Conservation (phyloP, 2,113 vertebrate species). For the Myiozetetes cayanensis region DNA sequence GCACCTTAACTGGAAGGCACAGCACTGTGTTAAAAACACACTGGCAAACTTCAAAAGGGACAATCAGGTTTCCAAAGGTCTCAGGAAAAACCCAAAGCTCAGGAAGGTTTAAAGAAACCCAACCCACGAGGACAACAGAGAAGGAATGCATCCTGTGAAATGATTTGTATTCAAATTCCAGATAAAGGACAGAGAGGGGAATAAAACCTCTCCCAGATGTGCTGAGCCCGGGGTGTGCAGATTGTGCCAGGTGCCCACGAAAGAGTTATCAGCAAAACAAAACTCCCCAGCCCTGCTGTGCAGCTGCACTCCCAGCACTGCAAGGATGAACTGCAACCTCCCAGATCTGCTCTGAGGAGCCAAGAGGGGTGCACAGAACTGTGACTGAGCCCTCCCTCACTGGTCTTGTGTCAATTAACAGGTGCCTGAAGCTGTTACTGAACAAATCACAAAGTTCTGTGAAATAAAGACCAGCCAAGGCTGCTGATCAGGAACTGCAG, state of each 20-base stretch:
- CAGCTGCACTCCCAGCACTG: neutral
- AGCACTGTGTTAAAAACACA: neutral
- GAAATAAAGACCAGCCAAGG: neutral
- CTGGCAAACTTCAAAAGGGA: neutral
- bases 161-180: neutral
- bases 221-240: neutral
- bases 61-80: neutral
- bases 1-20: neutral
- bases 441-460: neutral
- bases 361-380: neutral
- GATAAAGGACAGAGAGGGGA: neutral
- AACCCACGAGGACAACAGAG: neutral
- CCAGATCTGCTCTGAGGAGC: neutral
- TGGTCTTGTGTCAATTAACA: neutral
- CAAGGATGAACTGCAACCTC: neutral
- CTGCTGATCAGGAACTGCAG: neutral
- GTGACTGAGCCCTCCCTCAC: neutral
- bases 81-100: neutral
- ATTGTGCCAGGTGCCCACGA: neutral
- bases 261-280: neutral
- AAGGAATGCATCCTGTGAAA: neutral
- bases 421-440: neutral
- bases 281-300: neutral
- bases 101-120: neutral
- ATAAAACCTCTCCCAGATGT: neutral